Evolutionary conservation across 2,797 vertebrate genomes (phyloP), one percentile per base, ranked within the genome.

Genomic region (Nasua narica): DNA sequence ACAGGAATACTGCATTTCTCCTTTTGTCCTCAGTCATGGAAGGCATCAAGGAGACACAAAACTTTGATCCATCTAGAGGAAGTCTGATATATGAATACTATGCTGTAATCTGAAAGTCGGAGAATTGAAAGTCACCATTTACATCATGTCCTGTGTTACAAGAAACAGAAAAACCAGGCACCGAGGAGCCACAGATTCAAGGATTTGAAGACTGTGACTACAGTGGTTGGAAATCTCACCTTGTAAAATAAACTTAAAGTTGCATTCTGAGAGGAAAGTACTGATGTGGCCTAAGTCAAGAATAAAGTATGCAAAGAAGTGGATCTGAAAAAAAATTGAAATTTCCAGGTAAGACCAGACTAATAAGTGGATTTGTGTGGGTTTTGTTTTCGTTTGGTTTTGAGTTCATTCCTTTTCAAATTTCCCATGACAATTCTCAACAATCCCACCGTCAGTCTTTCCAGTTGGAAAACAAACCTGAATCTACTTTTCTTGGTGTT

Each of bases 171-270:
- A 95, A 96, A 52, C 13, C 18, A 83, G 82, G 37, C 29, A 76
- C 18, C 6, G 5, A 95, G 4, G 5, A 91, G 50, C 56, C 46
- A 56, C 32, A 69, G 52, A 54, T 91, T 76, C 69, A 95, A 89
- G 79, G 13, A 77, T 77, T 93, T 58, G 89, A 54, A 67, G 40
- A 90, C 4, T 74, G 12, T 40, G 65, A 88, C 0, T 58, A 5
- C 13, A 93, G 18, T 29, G 10, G 7, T 16, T 83, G 11, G n/a
- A 87, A 87, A 48, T 35, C 23, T 9, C 50, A 94, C 60, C 35
- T 88, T 72, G 7, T 72, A 83, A 95, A 94, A 78, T 50, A 91
- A 92, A 82, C 58, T 70, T 82, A 84, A 94, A 93, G 19, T 37
- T 62, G 7, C 10, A 76, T 48, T 88, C 52, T 76, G 5, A 79